Conservation (phyloP, 1,140 invertebrate genomes). For the Papilio aristodemus region DNA sequence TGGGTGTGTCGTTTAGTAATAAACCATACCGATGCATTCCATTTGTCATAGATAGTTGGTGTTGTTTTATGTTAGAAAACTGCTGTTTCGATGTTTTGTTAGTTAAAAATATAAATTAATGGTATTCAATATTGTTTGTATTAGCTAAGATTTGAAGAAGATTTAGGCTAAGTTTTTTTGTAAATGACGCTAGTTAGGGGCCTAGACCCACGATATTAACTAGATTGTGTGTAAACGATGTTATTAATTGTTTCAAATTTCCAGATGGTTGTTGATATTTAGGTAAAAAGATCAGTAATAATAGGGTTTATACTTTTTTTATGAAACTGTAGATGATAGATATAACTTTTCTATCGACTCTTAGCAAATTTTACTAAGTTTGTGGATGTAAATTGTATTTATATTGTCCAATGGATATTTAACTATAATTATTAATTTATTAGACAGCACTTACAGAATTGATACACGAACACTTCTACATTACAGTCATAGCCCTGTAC, state of each 20-base stretch:
- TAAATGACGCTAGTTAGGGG: conserved; percentile 56
- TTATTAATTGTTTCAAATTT: conserved; percentile 67
- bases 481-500: conserved; percentile 58
- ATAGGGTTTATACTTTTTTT: conserved; percentile 46
- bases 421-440: conserved; percentile 43
- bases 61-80: conserved; percentile 70
- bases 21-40: conserved; percentile 60
- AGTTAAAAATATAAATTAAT: conserved; percentile 39
- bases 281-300: conserved; percentile 73
- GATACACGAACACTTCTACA: conserved; percentile 67
- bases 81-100: conserved; percentile 66
- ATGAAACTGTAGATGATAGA: conserved; percentile 36
- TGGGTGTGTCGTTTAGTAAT: conserved; percentile 53
- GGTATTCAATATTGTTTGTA: conserved; percentile 48
- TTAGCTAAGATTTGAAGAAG: conserved; percentile 42
- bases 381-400: conserved; percentile 25
- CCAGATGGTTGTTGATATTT: conserved; percentile 78
- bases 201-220: conserved; percentile 59
- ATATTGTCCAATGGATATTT: conserved; percentile 28
- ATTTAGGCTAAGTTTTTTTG: conserved; percentile 46
- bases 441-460: conserved; percentile 64
- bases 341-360: neutral
- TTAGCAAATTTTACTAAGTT: conserved; percentile 15
- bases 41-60: conserved; percentile 73
- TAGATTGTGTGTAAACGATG: conserved; percentile 61